Evolutionary conservation across 2,888 invertebrate species (phyloP), one percentile per base, ranked within the genome.

Genomic region (Mactromeris polynyma): DNA sequence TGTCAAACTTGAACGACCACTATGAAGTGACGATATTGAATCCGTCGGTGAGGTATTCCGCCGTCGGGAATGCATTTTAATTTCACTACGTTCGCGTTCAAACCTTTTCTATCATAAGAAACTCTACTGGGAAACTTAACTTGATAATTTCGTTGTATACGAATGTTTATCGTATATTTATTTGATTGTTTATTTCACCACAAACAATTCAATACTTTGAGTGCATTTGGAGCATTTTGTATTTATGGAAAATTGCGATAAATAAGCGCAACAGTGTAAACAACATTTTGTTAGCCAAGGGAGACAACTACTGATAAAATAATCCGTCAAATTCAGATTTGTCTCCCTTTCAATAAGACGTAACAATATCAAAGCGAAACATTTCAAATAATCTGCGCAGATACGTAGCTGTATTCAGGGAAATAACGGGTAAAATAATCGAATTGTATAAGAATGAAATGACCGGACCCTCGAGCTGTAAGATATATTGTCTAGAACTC

Each of bases 21-120:
- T 88, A 9, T 81, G 77, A 19, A 64, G 21, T 2, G 90, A 85
- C 19, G 81, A 79, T 2, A 26, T 9, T 1, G 84, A 84, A 33
- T 84, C 51, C 73, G 86, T 31, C 88, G 90, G 88, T 14, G 90
- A 84, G 38, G 87, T 83, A 81, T 90, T 88, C 46, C 86, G 84
- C 11, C 89, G 89, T 7, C 83, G 85, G 7, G 38, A 38, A n/a
- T 73, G 33, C 73, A 73, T 73, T 73, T 73, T 73, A 73, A 0
- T 19, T 2, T 26, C 58, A 58, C n/a, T 6, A 73, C 2, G 2
- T 33, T 33, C 31, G 19, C 33, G 2, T 6, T 36, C 31, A 33
- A 73, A 36, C 19, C 19, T 19, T 33, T n/a, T 33, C 14, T 73
- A 33, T 33, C 69, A 69, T 36, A 73, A 1, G 36, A 7, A 2